Base-by-base conservation (phyloP, 2,113 vertebrate species). In the Polypterus bichir region DNA sequence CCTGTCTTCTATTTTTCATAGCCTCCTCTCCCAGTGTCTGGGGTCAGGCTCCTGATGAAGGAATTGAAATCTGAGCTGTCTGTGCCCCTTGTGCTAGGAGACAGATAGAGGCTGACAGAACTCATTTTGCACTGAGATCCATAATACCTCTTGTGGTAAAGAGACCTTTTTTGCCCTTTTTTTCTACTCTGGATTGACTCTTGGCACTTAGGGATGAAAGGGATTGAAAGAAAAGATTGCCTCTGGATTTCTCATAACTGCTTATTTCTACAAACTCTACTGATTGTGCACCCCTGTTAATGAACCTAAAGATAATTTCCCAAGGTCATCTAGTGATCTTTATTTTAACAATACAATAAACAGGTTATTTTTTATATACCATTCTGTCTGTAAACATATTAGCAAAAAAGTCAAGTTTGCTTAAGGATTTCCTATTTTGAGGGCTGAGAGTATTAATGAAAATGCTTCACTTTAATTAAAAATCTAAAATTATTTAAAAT, bases 101-200 rank as follows among this genome's bases (percentile, higher is more conserved):
- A 65, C 1, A 66, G 66, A 72, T 68, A 63, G 70, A 67, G 71
- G 69, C 66, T 72, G 79, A 68, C 71, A 70, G 62, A 7, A 45
- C 65, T 72, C 27, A 2, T 71, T 75, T 72, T 75, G 59, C 65
- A 68, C 44, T 64, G 62, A 69, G 67, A 72, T 66, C 75, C 71
- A 76, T 63, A 65, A 68, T 65, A 66, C 64, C 49, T 68, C 51
- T 53, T 72, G 61, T 63, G 73, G 52, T 61, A 66, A 5, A 54
- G 72, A 62, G 65, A 74, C 70, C 65, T 77, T 74, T 76, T 71
- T 74, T 77, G 70, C 78, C 66, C 65, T 62, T 10, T 68, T 75
- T 68, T 67, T 77, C 61, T 51, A 6, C 63, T 52, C 57, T 63
- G 60, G 72, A 75, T 64, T 59, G 49, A 71, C 73, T 73, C 68